Evolutionary conservation across 2,797 vertebrate genomes (phyloP), one percentile per base, ranked within the genome.

Genomic region (Menidia menidia): DNA sequence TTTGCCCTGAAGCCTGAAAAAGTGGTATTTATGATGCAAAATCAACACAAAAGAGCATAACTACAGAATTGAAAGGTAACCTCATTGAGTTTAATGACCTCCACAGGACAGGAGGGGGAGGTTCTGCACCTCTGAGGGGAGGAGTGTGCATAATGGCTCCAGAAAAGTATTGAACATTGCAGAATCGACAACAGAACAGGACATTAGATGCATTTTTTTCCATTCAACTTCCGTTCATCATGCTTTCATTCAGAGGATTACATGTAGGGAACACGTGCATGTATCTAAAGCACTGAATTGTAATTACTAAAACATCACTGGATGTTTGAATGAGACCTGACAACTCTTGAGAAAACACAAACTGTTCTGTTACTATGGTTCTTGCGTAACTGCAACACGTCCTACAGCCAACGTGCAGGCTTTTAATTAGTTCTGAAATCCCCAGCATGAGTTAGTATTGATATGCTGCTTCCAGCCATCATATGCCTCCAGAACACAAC

Each of bases 381-480:
- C 25, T 31, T 14, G 14, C 51, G 15, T 14, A 52, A 30, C 5
- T 30, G 25, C 18, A 3, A 31, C 4, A 25, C 31, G 25, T 1
- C 7, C 19, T 15, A 30, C 30, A 52, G 14, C 51, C 8, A 9
- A 6, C 30, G 4, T 54, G 45, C 35, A 1, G 39, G 7, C 48
- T 62, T 1, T 53, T 31, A 78, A 35, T 45, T 31, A 78, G 44
- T 45, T 14, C 32, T 33, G 39, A 11, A 30, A 31, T 32, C 25
- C 48, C 1, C 53, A 18, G 39, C 4, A 45, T n/a, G 31, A 39
- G 41, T 39, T 1, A 1, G 12, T 39, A 53, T 15, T 18, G 35
- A 45, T 8, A 31, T 56, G 63, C 19, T 42, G 35, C 35, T 39
- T 60, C 5, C 30, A 64, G 31, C 9, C 14, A 32, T 31, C 33